Base-by-base conservation (phyloP, 2,888 invertebrate genomes). In the Trissolcus japonicus region DNA sequence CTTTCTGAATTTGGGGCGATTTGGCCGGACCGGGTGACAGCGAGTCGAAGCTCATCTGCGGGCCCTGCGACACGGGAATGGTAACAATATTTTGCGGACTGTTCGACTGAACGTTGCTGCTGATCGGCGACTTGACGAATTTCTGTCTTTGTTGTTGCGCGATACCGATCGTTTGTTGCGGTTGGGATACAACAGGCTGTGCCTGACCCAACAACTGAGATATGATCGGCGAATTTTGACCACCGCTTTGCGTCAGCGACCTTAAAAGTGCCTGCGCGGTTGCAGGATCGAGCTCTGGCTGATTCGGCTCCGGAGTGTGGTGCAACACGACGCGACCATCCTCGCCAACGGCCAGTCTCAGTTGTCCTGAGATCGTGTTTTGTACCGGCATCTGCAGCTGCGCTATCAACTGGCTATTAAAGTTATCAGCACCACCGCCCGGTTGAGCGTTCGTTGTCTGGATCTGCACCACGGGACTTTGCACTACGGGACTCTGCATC, bases 291-390 rank as follows among this genome's bases (percentile, higher is more conserved):
- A 89, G 83, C 76, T 89, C 89, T 0, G 88, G 87, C 53, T 89
- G 89, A 83, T 88, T 89, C 1, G 88, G 84, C 50, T 89, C 89
- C 2, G 93, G 92, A 79, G 93, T 92, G 81, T 93, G 94, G 53
- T 93, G 93, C 60, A 94, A 86, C 50, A 94, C 91, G 53, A 94
- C 89, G 21, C 93, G 90, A 7, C 94, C 94, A 81, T 94, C 93
- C 85, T 94, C 94, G 0, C 93, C 92, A 56, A 94, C 90, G 0
- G 94, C 92, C 66, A 94, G 87, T 73, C 93, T 92, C 69, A 94
- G 90, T 65, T 93, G 93, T 1, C 93, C 93, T 14, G 88, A 85
- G 67, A 89, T 85, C 14, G 88, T 71, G 77, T 87, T 88, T 76
- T 88, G 88, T 29, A 87, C 84, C 55, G 89, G 89, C 82, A 88